phyloP scores from a whole-genome alignment of 37 sponge, comb jelly and placozoan genomes.

The Aphrocallistes beatrix region DNA sequence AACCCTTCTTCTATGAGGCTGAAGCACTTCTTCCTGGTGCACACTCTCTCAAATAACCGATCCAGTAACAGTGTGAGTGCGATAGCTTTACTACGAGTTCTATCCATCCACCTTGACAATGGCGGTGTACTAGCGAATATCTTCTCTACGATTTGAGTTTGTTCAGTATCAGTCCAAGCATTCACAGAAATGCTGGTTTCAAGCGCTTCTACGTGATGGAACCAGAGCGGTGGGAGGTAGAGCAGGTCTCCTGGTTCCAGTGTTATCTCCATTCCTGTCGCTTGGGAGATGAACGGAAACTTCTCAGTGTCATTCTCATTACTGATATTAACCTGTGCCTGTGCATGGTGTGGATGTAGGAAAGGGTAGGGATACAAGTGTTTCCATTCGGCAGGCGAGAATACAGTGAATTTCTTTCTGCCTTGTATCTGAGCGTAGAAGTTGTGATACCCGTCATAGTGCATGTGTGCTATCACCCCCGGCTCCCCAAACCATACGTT shows the following conservation, averaged over 20 bases:
- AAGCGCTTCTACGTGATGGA: slow-evolving; percentile 63
- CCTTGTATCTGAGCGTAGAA: slow-evolving; percentile 77
- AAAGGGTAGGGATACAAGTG: slow-evolving; percentile 74
- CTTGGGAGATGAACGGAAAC: slow-evolving; percentile 28
- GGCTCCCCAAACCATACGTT: slow-evolving; percentile 86
- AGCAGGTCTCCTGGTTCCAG: slow-evolving; percentile 69
- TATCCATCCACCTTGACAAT: background rate
- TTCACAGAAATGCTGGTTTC: slow-evolving; percentile 55
- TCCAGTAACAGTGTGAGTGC: background rate
- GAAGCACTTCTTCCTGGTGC: background rate
- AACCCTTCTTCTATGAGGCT: background rate
- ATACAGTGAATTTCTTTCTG: slow-evolving; percentile 57
- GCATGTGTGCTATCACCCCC: slow-evolving; percentile 76
- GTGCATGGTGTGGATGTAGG: slow-evolving; percentile 82
- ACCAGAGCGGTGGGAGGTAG: slow-evolving; percentile 66
- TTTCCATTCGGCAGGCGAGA: slow-evolving; percentile 54
- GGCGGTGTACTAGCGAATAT: background rate
- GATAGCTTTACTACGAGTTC: background rate
- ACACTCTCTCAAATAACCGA: background rate
- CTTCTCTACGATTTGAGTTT: background rate
- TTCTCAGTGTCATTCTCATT: background rate
- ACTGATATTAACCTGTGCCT: slow-evolving; percentile 72
- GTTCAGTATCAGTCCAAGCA: slow-evolving; percentile 49
- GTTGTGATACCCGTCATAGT: slow-evolving; percentile 92
- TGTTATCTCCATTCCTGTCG: slow-evolving; percentile 34